phyloP scores from a whole-genome alignment of 1,140 invertebrate species.

The Tetranychus urticae region DNA sequence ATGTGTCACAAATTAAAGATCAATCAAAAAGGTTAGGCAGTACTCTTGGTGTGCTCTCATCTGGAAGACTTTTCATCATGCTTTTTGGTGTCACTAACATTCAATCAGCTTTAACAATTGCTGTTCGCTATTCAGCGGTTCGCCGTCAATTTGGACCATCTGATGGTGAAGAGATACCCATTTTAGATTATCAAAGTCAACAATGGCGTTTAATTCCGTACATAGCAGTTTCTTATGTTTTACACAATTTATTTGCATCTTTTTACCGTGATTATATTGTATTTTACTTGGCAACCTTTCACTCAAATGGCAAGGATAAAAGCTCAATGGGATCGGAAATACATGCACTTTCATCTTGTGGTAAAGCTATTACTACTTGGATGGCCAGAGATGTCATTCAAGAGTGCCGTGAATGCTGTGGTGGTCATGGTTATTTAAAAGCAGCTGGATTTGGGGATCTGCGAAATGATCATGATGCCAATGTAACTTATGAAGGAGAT shows the following conservation, averaged over 20 bases:
- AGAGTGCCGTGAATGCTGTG: constrained; percentile 69
- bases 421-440: constrained; percentile 37
- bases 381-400: constrained; percentile 54
- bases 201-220: constrained; percentile 78
- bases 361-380: constrained; percentile 69
- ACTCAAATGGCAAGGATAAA: constrained; percentile 17
- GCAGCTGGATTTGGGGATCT: constrained; percentile 53
- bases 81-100: constrained; percentile 42
- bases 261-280: constrained; percentile 21
- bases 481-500: constrained; percentile 84
- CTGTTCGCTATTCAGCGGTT: constrained; percentile 65
- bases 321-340: constrained; percentile 51
- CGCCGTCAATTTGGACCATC: constrained; percentile 61
- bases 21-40: constrained; percentile 5
- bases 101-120: constrained; percentile 48
- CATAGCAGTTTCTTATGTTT: constrained; percentile 50
- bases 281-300: constrained; percentile 28
- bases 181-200: constrained; percentile 70
- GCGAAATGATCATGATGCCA: constrained; percentile 66
- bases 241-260: constrained; percentile 44
- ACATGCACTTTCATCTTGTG: constrained; percentile 64
- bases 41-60: constrained; percentile 49
- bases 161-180: constrained; percentile 36
- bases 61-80: constrained; percentile 43
- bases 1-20: constrained; percentile 29